Conservation (phyloP, 2,797 vertebrate genomes). For the Menidia menidia region DNA sequence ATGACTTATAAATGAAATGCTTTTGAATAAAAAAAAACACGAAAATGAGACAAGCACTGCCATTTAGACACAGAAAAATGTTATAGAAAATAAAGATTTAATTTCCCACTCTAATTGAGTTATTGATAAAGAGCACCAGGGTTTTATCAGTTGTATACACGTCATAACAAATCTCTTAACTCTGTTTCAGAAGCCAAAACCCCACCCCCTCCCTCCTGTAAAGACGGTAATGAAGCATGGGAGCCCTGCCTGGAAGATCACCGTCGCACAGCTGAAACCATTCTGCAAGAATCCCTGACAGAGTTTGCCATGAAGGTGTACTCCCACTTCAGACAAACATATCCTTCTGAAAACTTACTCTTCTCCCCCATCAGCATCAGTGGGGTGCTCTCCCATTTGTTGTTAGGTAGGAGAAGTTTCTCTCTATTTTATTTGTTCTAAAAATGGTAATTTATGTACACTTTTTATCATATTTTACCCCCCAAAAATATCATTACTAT, state of each 20-base stretch:
- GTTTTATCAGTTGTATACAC: background rate
- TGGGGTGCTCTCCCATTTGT: constrained; percentile 72
- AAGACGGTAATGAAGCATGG: constrained; percentile 39
- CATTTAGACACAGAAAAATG: too few species aligned
- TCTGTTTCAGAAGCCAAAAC: constrained; percentile 56
- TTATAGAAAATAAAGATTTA: too few species aligned
- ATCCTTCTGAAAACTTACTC: constrained; percentile 72
- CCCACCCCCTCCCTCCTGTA: constrained; percentile 36
- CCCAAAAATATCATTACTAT: too few species aligned
- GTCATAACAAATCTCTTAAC: background rate
- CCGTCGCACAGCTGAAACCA: constrained; percentile 49
- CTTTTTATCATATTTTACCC: too few species aligned
- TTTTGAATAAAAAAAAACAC: too few species aligned
- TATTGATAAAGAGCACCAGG: too few species aligned
- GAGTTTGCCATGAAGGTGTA: constrained; percentile 77
- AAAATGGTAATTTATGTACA: background rate
- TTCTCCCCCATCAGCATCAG: constrained; percentile 82
- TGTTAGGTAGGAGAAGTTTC: constrained; percentile 74
- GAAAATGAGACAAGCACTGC: too few species aligned
- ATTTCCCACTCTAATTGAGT: too few species aligned
- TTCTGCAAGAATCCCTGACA: constrained; percentile 74
- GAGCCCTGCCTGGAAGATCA: constrained; percentile 66
- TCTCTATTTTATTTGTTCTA: background rate
- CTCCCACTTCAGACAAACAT: constrained; percentile 44
- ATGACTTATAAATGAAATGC: background rate